Percentiles rank a stretch among this genome's conserved stretches.
phyloP scores from a whole-genome alignment of 2,113 vertebrate genomes.

The Platanista minor region DNA sequence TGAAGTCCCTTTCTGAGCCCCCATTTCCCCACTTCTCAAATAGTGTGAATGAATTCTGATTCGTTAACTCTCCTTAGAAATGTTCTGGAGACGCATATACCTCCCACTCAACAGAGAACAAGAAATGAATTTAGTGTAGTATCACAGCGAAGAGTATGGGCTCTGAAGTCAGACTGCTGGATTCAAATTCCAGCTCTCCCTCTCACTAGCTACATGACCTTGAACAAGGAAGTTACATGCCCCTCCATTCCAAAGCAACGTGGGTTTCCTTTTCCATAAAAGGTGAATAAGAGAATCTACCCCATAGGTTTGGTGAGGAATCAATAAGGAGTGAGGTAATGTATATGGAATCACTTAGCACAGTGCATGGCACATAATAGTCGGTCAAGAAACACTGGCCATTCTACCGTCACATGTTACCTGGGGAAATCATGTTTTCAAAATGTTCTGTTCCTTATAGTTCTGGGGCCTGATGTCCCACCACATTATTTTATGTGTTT shows the following conservation, averaged over 20 bases:
- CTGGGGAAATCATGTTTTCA: background rate
- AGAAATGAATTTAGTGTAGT: background rate
- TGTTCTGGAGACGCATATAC: background rate
- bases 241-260: background rate
- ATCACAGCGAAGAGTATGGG: background rate
- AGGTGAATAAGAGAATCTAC: background rate
- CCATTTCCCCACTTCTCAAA: background rate
- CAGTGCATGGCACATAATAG: background rate
- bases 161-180: background rate
- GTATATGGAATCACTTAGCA: background rate
- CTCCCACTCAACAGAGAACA: background rate
- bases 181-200: background rate
- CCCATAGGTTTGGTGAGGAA: background rate
- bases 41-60: background rate
- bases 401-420: background rate
- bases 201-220: background rate
- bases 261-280: conserved; percentile 23
- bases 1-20: background rate
- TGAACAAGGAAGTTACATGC: background rate
- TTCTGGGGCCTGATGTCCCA: background rate
- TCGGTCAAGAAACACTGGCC: background rate
- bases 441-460: background rate
- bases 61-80: background rate
- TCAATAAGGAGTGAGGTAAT: background rate
- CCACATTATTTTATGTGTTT: background rate